A percentile compares a stretch with the other conserved stretches of the same genome.
Evolutionary conservation across 2,113 vertebrate species (phyloP).

Genomic region (Psilopogon haemacephalus): DNA sequence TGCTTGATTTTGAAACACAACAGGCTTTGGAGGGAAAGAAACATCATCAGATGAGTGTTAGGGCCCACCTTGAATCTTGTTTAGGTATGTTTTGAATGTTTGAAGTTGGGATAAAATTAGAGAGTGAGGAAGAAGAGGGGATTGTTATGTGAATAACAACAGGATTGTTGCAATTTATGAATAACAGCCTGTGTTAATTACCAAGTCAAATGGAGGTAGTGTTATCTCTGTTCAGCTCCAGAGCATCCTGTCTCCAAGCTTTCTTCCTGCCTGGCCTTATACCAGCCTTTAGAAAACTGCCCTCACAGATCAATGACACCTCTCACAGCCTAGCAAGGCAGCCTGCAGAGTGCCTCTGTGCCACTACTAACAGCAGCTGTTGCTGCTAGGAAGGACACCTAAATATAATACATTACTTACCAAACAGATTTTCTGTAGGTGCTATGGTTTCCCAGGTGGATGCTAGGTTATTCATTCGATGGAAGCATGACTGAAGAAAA

Average conservation of each 20-base stretch:
- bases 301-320: not conserved
- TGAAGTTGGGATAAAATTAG: not conserved
- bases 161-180: not conserved
- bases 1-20: not conserved
- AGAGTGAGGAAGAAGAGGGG: not conserved
- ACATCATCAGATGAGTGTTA: fast-evolving
- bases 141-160: not conserved
- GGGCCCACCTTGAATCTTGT: not conserved
- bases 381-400: not conserved
- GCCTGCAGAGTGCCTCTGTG: not conserved
- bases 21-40: not conserved
- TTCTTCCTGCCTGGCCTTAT: not conserved
- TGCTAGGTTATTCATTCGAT: not conserved
- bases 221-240: not conserved
- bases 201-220: not conserved
- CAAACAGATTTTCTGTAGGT: not conserved
- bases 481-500: not conserved
- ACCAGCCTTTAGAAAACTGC: not conserved
- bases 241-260: fast-evolving
- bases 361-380: not conserved
- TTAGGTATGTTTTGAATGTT: not conserved
- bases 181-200: not conserved
- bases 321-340: fast-evolving
- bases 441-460: not conserved
- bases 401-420: not conserved